Evolutionary conservation across 2,888 invertebrate genomes (phyloP), one percentile per base, ranked within the genome.

Genomic region (Andricus curvator): DNA sequence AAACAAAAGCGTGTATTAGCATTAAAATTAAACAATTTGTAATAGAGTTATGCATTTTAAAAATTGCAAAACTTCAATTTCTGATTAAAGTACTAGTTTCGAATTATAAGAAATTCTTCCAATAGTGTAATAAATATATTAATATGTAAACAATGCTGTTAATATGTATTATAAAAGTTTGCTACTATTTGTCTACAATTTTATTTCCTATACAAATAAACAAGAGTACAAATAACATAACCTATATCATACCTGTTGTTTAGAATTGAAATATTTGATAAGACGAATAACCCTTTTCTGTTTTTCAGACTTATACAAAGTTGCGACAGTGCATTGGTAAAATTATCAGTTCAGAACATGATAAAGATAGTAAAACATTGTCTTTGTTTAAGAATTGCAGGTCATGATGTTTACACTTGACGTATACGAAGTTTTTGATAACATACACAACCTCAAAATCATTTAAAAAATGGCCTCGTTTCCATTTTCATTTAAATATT

Each of bases 161-260:
- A 13, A 41, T 41, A 41, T 41, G 13, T 4, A 3, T 41, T 0
- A 41, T 41, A 13, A 41, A 41, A 41, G 1, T 13, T 9, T 41
- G 1, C 4, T 13, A 41, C 11, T 67, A 44, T 37, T 37, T 41
- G 44, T 3, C 5, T 67, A 48, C 17, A 25, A 22, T 48, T 33
- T 33, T 20, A 20, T 66, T 11, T 20, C 6, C 8, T 9, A 37
- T 8, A 37, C 9, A 8, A 20, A 65, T 8, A 65, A 37, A 37
- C 1, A 22, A 13, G 13, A 22, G 13, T 67, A n/a, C 22, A 67
- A 22, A 67, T 67, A 67, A 67, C 41, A 67, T 67, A 67, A 67
- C 67, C 67, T 44, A 37, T 67, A 37, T 67, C 5, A 22, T 44
- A 67, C 67, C 41, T 67, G 15, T 13, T n/a, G 13, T n/a, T n/a